These are phyloP conservation scores for Chitala chitala DNA, from an alignment of 2,113 vertebrate species.

Conservation along the genomic window DNA sequence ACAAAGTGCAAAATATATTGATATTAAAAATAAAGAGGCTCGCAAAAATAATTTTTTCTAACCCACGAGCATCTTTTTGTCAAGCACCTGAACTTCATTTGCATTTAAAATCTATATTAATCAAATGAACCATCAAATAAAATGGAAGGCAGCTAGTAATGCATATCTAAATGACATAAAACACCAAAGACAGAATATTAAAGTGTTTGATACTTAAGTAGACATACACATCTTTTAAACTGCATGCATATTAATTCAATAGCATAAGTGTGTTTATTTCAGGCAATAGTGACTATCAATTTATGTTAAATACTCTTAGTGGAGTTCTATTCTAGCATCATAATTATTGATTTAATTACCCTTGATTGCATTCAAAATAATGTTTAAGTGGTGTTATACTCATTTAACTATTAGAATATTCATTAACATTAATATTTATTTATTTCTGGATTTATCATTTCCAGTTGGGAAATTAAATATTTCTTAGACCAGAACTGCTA, in stretches of 20 bases:
- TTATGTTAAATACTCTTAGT: slow-evolving; percentile 22
- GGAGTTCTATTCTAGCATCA: slow-evolving; percentile 6
- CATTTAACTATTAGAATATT: slow-evolving; percentile 9
- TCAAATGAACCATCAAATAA: not conserved
- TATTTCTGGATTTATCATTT: slow-evolving; percentile 3
- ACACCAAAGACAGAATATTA: slow-evolving; percentile 1
- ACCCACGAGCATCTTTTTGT: not conserved
- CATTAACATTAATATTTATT: slow-evolving; percentile 11
- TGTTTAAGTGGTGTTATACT: slow-evolving; percentile 15
- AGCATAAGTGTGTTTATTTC: slow-evolving; percentile 11
- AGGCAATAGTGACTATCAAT: slow-evolving; percentile 14
- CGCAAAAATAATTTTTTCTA: not conserved
- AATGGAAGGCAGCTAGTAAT: slow-evolving; percentile 8
- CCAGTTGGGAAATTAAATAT: no score
- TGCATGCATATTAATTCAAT: slow-evolving; percentile 12
- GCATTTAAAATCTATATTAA: not conserved
- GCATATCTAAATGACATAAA: not conserved
- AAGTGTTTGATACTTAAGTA: slow-evolving; percentile 1
- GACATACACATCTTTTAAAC: not conserved
- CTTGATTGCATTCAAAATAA: slow-evolving; percentile 11
- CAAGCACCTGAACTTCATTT: slow-evolving; percentile 8
- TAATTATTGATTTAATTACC: slow-evolving; percentile 19
- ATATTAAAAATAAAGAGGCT: no score
- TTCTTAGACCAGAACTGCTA: no score
- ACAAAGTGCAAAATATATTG: no score